Evolutionary conservation across 30 jellyfish, hydroid and myxozoan species (phyloP), one percentile per base, ranked within the genome.

Genomic region (Mastigias papua): DNA sequence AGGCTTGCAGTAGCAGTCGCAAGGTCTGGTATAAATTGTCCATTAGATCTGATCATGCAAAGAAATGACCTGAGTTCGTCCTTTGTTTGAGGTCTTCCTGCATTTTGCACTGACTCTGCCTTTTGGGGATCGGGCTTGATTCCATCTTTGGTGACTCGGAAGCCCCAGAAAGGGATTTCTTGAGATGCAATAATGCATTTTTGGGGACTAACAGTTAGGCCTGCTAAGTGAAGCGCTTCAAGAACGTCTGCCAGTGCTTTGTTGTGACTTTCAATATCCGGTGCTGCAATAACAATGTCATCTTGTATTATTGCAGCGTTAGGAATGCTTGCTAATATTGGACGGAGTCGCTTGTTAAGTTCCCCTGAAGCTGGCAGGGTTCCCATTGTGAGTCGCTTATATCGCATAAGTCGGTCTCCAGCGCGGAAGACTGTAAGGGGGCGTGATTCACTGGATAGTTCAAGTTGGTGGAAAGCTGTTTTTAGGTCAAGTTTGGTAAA

Each of bases 401-500:
- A 90, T 8, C 97, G 34, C 88, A 82, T 49, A 2, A 78, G 84
- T n/a, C 50, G 42, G 29, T 66, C 81, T 20, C 90, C 81, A 2
- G 82, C 90, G 32, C 51, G 81, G 37, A 80, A 35, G 8, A 80
- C 97, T 83, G 50, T 83, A 42, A 42, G 49, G 27, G 54, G 66
- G 31, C 92, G 3, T 37, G 73, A 46, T 46, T 30, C 90, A 8
- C 75, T 88, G 16, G 65, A 76, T 33, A 91, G 49, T 72, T 27
- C 95, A 32, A 91, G 69, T 34, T 91, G 97, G 35, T 65, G 89
- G 74, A 61, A 91, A 15, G 96, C 97, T 35, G 95, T 2, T 48
- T 71, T 48, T 20, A 91, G 66, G 66, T 84, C 95, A 2, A 77
- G 66, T 78, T 91, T 91, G 78, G 92, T 0, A 73, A 91, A 83